These are phyloP conservation scores for Loxodonta africana DNA, from an alignment of 2,113 vertebrate species.

Conservation along the genomic window DNA sequence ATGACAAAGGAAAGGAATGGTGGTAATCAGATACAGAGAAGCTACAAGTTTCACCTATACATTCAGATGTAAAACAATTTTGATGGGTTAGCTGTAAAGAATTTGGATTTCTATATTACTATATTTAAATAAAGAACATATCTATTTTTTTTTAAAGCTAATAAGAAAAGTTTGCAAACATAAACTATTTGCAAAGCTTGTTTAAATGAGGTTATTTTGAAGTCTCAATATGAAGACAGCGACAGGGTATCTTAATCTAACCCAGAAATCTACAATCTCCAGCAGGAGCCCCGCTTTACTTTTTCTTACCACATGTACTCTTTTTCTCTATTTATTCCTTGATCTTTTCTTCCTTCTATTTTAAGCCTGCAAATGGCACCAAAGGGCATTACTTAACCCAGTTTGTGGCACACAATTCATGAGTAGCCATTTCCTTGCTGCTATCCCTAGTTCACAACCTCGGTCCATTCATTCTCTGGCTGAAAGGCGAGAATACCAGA, in stretches of 20 bases:
- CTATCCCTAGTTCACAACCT: not conserved
- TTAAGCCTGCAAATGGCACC: slow-evolving; percentile 39
- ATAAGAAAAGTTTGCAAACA: slow-evolving; percentile 25
- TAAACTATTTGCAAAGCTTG: slow-evolving; percentile 38
- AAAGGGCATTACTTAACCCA: slow-evolving; percentile 7
- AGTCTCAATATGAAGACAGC: not conserved
- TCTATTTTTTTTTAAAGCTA: not conserved
- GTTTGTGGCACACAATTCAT: not conserved
- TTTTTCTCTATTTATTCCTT: not conserved
- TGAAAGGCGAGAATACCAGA: too few species aligned
- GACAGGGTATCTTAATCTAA: slow-evolving; percentile 38
- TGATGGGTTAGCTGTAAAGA: slow-evolving; percentile 29
- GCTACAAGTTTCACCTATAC: not conserved
- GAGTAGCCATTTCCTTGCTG: slow-evolving; percentile 19
- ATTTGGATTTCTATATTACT: not conserved
- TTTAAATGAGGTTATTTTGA: slow-evolving; percentile 47
- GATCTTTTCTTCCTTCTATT: not conserved
- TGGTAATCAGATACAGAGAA: not conserved
- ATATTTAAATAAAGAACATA: slow-evolving; percentile 26
- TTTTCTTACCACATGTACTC: not conserved
- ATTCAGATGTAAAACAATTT: not conserved
- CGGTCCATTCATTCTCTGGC: not conserved
- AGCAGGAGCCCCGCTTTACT: not conserved
- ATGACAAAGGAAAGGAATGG: slow-evolving; percentile 10
- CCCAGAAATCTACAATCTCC: not conserved